phyloP scores from a whole-genome alignment of 2,113 vertebrate species.

The Takifugu bimaculatus region DNA sequence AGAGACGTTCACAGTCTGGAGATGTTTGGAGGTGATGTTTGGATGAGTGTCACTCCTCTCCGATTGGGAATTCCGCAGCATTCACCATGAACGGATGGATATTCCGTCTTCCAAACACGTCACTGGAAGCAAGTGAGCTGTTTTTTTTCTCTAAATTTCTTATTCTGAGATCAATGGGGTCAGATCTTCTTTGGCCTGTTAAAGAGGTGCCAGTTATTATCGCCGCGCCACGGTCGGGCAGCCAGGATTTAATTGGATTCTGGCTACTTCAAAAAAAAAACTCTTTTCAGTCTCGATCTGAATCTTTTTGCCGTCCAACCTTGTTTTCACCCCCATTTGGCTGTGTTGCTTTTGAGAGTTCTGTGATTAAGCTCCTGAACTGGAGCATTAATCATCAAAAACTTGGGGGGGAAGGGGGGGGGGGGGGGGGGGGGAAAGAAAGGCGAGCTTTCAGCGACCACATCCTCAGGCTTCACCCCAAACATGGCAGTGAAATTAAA shows the following conservation, averaged over 20 bases:
- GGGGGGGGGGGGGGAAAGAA: slow-evolving; percentile 3
- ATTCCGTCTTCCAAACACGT: no score
- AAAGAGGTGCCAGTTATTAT: slow-evolving; percentile 6
- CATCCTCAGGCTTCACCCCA: slow-evolving; percentile 60
- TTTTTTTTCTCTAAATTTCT: no score
- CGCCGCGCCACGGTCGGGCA: slow-evolving; percentile 16
- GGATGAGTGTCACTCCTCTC: no score
- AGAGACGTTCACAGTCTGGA: no score
- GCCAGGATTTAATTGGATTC: slow-evolving; percentile 43
- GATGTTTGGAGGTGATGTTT: no score
- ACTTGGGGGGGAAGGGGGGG: background rate
- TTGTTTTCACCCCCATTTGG: slow-evolving; percentile 23
- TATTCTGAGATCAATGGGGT: slow-evolving; percentile 1
- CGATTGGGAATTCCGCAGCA: no score
- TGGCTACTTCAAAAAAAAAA: slow-evolving; percentile 41
- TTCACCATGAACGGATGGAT: no score
- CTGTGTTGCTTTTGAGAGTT: slow-evolving; percentile 33
- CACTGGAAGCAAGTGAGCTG: no score
- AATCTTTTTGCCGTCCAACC: slow-evolving; percentile 23
- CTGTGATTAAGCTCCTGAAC: slow-evolving; percentile 22
- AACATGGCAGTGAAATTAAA: slow-evolving; percentile 61
- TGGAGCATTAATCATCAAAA: slow-evolving; percentile 46
- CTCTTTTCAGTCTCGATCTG: slow-evolving; percentile 21
- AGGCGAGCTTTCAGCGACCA: slow-evolving; percentile 35
- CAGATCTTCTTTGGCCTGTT: slow-evolving; percentile 1